Percentiles rank a stretch among this genome's conserved stretches.
phyloP scores from a whole-genome alignment of 2,113 vertebrate species.

The human region GRCh38 chr1:153361501-153362000 shows the following conservation, averaged over 20 bases:
- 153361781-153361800: neutral
- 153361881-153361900: neutral
- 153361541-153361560: neutral
- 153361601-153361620: accelerated
- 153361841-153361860: neutral
- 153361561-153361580: neutral
- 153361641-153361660: neutral
- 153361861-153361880: neutral
- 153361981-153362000: neutral
- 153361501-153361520: neutral
- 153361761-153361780: neutral
- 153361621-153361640: neutral
- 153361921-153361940: neutral
- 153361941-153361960: neutral
- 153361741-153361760: neutral
- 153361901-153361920: accelerated
- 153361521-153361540: neutral
- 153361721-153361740: neutral
- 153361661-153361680: neutral
- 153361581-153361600: neutral
- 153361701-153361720: neutral
- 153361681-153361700: neutral
- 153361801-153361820: neutral
- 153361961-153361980: neutral
- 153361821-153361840: neutral